Evolutionary conservation across 2,113 vertebrate genomes (phyloP), one percentile per base, ranked within the genome.

Genomic region (Colaptes auratus): DNA sequence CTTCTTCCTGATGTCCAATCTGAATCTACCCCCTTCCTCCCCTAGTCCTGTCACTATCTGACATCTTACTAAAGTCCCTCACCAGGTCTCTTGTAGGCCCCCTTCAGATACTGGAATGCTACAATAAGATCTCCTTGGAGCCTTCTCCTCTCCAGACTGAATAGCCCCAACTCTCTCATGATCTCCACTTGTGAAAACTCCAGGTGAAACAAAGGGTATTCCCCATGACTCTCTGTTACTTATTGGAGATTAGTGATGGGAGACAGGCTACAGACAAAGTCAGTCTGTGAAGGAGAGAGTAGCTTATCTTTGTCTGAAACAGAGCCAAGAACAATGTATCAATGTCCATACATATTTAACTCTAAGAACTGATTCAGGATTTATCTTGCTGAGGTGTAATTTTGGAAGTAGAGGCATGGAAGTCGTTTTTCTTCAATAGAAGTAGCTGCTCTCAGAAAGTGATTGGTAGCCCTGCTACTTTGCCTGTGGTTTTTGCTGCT

Each of bases 291-390:
- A 89, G 83, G 46, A 70, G 10, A 92, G n/a, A 82, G 74, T 79
- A 82, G 59, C 59, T 95, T 82, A 82, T 70, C 66, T 79, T 85
- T 92, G 78, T 89, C 94, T 89, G 82, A 76, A 70, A 42, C 30
- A 63, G 44, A 89, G 82, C 84, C 87, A 95, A 31, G 56, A 70
- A 21, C 82, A 71, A 60, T 93, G 6, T 46, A 77, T 93, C 96
- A 93, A 33, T 91, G 91, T 85, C 94, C 66, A 16, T 80, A 53
- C 14, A 63, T 94, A 36, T 81, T 88, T 95, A 91, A 73, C 71
- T 90, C 63, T 39, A 52, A 83, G 33, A 25, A 74, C 64, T 88
- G 72, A 52, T 52, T 84, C 27, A 59, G 70, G 44, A 79, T 92
- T 85, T 92, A 39, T 87, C 72, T 44, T 88, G 18, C 75, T 90